Percentiles rank a stretch among this genome's conserved stretches.
These are phyloP conservation scores for Ondatra zibethicus DNA, from an alignment of 2,113 vertebrate genomes.

Conservation along the genomic window DNA sequence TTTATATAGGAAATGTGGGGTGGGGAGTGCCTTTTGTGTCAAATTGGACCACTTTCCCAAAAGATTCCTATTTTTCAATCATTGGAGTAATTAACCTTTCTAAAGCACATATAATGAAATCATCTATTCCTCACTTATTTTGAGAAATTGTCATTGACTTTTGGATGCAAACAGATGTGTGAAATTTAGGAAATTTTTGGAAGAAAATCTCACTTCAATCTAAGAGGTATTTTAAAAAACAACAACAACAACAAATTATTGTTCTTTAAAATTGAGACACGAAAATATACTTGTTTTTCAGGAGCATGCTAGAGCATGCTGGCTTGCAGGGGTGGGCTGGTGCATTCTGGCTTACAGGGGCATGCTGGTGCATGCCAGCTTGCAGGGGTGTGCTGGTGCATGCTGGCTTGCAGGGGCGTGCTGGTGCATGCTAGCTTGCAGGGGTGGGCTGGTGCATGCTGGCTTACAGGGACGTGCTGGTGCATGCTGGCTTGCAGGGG, in stretches of 20 bases:
- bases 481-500: no score
- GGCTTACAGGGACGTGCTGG: no score
- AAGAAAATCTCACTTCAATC: slow-evolving; percentile 43
- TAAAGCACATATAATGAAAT: not conserved
- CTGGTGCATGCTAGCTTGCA: no score
- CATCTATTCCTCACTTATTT: slow-evolving; percentile 2
- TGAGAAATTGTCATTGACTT: slow-evolving; percentile 42
- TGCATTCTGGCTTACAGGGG: no score
- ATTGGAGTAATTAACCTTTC: slow-evolving; percentile 9
- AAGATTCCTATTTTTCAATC: not conserved
- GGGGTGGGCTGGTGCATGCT: no score
- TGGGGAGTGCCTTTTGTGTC: not conserved
- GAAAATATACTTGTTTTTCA: not conserved
- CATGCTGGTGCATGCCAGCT: no score
- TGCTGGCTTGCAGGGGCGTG: no score
- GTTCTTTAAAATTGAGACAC: not conserved
- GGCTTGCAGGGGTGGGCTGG: no score
- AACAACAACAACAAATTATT: not conserved
- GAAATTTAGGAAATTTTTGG: slow-evolving; percentile 6
- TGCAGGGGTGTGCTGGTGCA: no score
- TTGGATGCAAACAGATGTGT: not conserved
- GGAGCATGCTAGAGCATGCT: no score
- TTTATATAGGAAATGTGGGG: not conserved
- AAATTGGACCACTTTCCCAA: not conserved
- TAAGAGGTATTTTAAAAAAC: not conserved